Base-by-base conservation (phyloP, 2,888 invertebrate genomes). In the Pandemis heparana region DNA sequence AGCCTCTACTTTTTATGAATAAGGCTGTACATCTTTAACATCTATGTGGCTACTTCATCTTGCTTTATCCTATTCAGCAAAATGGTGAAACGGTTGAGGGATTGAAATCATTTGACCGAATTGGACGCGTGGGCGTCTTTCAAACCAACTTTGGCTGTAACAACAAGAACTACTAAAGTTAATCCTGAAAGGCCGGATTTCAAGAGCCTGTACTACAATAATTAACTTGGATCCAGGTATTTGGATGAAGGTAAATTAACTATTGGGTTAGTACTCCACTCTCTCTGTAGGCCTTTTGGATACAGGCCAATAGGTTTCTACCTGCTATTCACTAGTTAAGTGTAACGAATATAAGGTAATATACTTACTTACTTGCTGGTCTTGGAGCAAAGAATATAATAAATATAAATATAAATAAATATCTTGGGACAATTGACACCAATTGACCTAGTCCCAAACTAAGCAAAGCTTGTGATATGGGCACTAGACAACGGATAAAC, bases 101-200 rank as follows among this genome's bases (percentile, higher is more conserved):
- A 48, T 38, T 38, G 61, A 32, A 61, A 60, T 69, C 39, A 69
- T 61, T 61, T 48, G 48, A 43, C 68, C 8, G 18, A 69, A 48
- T 18, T 32, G 23, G 23, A 2, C 32, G 38, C 61, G 60, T 69
- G 39, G 46, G 16, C 14, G 12, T 56, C 23, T 23, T 56, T 12
- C 5, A 56, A 56, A 56, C 23, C 56, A 56, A 18, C 12, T 23
- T 10, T 4, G 10, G 4, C 10, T 10, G n/a, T 23, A 12, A 10
- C 5, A 12, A 23, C 23, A 12, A 10, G 1, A 12, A 23, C 23
- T 56, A 23, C 10, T 23, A 23, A 23, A 56, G 56, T 23, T 18
- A 18, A 10, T 18, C 56, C 18, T 23, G 12, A 12, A 56, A 56
- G 23, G 56, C 51, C 9, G 18, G 14, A 56, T 23, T 56, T 12